Evolutionary conservation across 2,797 vertebrate species (phyloP).

Genomic region (Rhyacichthys aspro): DNA sequence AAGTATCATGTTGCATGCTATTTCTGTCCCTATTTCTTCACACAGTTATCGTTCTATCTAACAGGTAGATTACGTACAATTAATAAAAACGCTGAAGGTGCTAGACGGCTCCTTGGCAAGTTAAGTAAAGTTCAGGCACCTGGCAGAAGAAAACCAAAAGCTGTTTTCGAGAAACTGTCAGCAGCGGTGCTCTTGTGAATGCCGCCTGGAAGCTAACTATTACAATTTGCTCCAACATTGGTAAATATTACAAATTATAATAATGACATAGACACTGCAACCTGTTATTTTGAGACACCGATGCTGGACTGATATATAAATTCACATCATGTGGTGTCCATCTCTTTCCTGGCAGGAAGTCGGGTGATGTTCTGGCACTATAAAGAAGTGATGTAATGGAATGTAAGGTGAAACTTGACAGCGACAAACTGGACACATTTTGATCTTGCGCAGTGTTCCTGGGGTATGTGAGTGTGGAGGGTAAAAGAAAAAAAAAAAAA

Average conservation of each 20-base stretch:
- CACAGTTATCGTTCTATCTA: neutral
- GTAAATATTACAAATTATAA: constrained; percentile 1
- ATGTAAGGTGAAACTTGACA: constrained; percentile 7
- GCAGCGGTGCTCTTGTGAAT: constrained; percentile 1
- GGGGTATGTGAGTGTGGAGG: neutral
- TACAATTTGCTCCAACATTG: neutral
- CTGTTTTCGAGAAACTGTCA: constrained; percentile 6
- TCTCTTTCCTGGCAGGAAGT: constrained; percentile 7
- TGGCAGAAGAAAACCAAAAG: neutral
- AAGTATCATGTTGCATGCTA: neutral
- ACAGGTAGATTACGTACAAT: constrained; percentile 2
- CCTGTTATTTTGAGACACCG: neutral
- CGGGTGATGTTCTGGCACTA: constrained; percentile 13
- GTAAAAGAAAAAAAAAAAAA: neutral
- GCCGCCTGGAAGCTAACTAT: neutral
- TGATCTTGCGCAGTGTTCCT: neutral
- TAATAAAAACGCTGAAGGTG: constrained; percentile 2
- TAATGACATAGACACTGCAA: neutral
- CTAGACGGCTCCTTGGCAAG: constrained; percentile 16
- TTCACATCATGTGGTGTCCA: neutral
- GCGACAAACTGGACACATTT: constrained; percentile 11
- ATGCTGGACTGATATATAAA: neutral
- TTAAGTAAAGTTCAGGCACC: constrained; percentile 6
- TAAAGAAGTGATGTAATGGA: constrained; percentile 15
- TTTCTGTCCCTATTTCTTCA: neutral